A percentile compares a stretch with the other conserved stretches of the same genome.
phyloP scores from a whole-genome alignment of 2,888 invertebrate species.

The Latrodectus hesperus region DNA sequence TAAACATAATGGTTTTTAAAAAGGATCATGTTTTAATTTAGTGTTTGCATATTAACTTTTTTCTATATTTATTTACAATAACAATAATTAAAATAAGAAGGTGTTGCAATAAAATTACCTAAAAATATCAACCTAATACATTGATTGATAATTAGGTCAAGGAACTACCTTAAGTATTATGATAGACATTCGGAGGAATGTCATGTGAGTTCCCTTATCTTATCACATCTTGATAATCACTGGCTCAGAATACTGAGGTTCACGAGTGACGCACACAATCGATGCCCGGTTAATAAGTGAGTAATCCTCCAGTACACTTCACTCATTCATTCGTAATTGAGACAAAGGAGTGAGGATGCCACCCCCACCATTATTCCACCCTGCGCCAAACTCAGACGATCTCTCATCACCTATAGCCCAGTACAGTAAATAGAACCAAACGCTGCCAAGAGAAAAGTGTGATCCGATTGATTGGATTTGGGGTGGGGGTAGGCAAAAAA shows the following conservation, averaged over 20 bases:
- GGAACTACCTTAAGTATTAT: too few relatives aligned
- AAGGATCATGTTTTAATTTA: too few relatives aligned
- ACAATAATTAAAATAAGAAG: too few relatives aligned
- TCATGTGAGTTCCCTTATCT: too few relatives aligned
- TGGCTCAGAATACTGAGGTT: not conserved
- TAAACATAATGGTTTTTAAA: too few relatives aligned
- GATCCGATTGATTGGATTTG: conserved; percentile 45
- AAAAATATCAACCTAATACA: too few relatives aligned
- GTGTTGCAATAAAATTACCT: too few relatives aligned
- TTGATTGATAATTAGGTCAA: too few relatives aligned
- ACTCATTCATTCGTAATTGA: conserved; percentile 3
- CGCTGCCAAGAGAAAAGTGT: conserved; percentile 12
- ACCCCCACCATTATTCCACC: not conserved
- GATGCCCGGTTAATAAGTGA: not conserved
- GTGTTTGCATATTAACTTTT: too few relatives aligned
- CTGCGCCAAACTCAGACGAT: conserved; percentile 3
- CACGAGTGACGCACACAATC: not conserved
- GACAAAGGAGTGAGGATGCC: not conserved
- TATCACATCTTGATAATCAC: too few relatives aligned
- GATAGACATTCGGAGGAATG: too few relatives aligned
- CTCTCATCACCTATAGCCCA: not conserved
- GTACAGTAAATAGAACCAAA: conserved; percentile 5
- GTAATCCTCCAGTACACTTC: conserved; percentile 4
- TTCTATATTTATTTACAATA: too few relatives aligned
- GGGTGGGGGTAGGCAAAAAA: conserved; percentile 1